These are phyloP conservation scores for Squalus acanthias DNA, from an alignment of 2,797 vertebrate species.

Conservation along the genomic window DNA sequence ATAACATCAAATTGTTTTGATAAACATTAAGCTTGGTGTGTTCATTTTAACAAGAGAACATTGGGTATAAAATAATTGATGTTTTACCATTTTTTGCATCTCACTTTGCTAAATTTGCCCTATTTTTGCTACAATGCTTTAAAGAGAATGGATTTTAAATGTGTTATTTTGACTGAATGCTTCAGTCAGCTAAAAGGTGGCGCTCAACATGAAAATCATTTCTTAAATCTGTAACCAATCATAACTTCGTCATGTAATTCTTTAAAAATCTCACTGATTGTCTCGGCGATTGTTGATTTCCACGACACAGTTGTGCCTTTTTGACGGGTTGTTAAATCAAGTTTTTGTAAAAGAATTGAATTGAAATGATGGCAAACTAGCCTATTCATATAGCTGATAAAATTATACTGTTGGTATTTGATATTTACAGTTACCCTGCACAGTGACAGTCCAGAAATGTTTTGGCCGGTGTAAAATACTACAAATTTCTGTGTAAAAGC, in stretches of 20 bases:
- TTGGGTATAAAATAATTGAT: neutral
- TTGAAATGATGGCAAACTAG: neutral
- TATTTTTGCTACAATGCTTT: neutral
- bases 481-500: neutral
- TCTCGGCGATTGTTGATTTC: neutral
- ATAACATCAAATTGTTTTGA: neutral
- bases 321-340: neutral
- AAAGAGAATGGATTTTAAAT: neutral
- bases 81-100: neutral
- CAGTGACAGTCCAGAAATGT: neutral
- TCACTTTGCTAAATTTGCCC: neutral
- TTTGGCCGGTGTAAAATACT: neutral
- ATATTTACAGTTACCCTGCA: neutral
- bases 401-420: neutral
- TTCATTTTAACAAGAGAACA: neutral
- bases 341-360: neutral
- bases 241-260: neutral
- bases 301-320: neutral
- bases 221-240: neutral
- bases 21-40: neutral
- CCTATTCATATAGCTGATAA: neutral
- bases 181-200: neutral
- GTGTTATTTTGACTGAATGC: neutral
- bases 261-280: neutral
- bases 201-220: too few species aligned